Conservation (phyloP, 2,888 invertebrate genomes). For the Sialis lutaria region DNA sequence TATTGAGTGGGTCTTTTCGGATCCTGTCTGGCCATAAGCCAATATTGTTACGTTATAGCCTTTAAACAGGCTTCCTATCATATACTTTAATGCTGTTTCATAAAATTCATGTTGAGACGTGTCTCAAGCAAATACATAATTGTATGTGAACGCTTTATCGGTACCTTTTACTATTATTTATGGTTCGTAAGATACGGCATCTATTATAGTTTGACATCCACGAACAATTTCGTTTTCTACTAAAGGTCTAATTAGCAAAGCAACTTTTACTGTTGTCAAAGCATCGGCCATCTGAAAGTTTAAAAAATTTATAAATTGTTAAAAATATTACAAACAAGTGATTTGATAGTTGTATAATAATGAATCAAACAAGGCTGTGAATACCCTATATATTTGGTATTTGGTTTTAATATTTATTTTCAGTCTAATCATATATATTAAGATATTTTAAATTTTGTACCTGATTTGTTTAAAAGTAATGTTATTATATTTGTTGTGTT, state of each 20-base stretch:
- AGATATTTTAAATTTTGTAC: no score
- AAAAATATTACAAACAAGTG: no score
- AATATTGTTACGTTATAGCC: conserved; percentile 87
- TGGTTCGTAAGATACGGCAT: conserved; percentile 40
- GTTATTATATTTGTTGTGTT: no score
- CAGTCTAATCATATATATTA: no score
- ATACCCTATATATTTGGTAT: no score
- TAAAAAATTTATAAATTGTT: no score
- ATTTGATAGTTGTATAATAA: no score
- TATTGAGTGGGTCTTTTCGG: conserved; percentile 90
- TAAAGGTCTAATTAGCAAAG: conserved; percentile 66
- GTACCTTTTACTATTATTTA: conserved; percentile 50
- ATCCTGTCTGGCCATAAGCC: conserved; percentile 91
- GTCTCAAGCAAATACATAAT: conserved; percentile 60
- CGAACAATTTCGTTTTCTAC: conserved; percentile 51
- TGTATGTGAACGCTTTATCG: conserved; percentile 64
- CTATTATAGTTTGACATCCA: conserved; percentile 59
- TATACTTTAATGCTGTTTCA: conserved; percentile 46
- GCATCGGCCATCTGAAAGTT: conserved; percentile 19
- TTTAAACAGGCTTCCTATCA: conserved; percentile 62
- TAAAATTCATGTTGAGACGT: conserved; percentile 58
- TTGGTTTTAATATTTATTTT: no score
- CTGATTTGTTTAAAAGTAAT: no score
- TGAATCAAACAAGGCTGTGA: no score
- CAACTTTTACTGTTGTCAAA: conserved; percentile 50